Base-by-base conservation (phyloP, 92 coral and sea anemone genomes). In the Umimayanthus chanpuru region DNA sequence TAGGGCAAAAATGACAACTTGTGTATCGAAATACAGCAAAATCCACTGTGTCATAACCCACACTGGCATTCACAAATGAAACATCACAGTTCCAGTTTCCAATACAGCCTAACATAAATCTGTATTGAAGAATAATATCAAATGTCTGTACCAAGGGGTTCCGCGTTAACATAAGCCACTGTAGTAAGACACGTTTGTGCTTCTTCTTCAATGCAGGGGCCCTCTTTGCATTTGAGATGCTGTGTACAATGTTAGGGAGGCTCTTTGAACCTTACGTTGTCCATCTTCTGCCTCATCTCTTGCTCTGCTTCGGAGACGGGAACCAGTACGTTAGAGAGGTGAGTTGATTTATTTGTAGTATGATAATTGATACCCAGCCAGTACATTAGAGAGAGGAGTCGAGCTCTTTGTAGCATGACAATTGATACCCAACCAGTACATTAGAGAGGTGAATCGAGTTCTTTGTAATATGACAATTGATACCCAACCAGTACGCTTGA, bases 221-320 rank as follows among this genome's bases (percentile, higher is more conserved):
- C 16, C 88, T 97, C 89, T 95, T 97, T 85, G 99, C 99, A 20
- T 97, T 95, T 56, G 99, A 97, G 93, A 94, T 97, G 95, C 94
- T 97, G 47, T 97, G 99, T 90, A 90, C 98, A 2, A 97, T 95
- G 98, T 81, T 97, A 87, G 99, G 99, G 18, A 88, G 98, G 68
- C 90, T 97, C 49, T 97, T 97, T 86, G 99, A 97, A 73, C 99
- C 99, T 21, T 97, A 97, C 80, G 98, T 97, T 0, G 98, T 95
- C 9, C 99, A 95, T 79, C 94, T 97, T 21, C 85, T 97, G 14
- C 99, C 99, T 47, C 96, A 95, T 88, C 93, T 97, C 21, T 91
- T 97, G 85, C 93, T 97, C 25, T 97, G 99, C 91, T 97, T 97
- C 75, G 99, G 99, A 30, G 99, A 97, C 67, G 97, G 99, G 26